Evolutionary conservation across 1,140 invertebrate species (phyloP).

Genomic region (Leptinotarsa texana): DNA sequence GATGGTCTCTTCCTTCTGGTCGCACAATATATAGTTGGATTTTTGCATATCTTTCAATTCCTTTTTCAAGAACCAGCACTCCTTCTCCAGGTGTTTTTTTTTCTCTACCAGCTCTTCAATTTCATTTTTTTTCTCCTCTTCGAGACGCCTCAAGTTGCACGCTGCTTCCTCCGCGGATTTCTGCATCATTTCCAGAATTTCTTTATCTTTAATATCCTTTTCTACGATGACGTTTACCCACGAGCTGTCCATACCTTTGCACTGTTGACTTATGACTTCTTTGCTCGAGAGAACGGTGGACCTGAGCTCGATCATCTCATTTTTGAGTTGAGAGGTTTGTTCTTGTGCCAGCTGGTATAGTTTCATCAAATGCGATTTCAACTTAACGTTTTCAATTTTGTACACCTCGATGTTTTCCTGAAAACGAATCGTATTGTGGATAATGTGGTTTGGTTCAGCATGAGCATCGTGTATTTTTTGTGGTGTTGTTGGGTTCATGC

Average conservation of each 20-base stretch:
- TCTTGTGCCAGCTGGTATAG: slow-evolving; percentile 60
- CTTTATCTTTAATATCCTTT: slow-evolving; percentile 60
- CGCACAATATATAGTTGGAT: neutral
- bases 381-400: slow-evolving; percentile 60
- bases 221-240: slow-evolving; percentile 61
- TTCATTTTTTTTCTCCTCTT: slow-evolving; percentile 62
- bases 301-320: slow-evolving; percentile 64
- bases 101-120: slow-evolving; percentile 49
- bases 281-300: slow-evolving; percentile 59
- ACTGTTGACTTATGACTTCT: slow-evolving; percentile 58
- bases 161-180: slow-evolving; percentile 71
- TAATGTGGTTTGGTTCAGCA: neutral
- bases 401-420: slow-evolving; percentile 65
- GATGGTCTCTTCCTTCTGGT: slow-evolving; percentile 35
- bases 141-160: slow-evolving; percentile 62
- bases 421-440: slow-evolving; percentile 39
- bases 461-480: neutral
- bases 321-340: slow-evolving; percentile 62
- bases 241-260: slow-evolving; percentile 60
- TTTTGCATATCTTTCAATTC: slow-evolving; percentile 16
- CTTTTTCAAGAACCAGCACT: slow-evolving; percentile 12
- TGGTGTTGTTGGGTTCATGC: slow-evolving; percentile 18
- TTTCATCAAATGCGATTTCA: slow-evolving; percentile 58
- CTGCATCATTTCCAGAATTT: slow-evolving; percentile 63
- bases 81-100: slow-evolving; percentile 9